Percentiles rank a stretch among this genome's conserved stretches.
Conservation (phyloP, 2,888 invertebrate genomes). For the Athalia cordata region DNA sequence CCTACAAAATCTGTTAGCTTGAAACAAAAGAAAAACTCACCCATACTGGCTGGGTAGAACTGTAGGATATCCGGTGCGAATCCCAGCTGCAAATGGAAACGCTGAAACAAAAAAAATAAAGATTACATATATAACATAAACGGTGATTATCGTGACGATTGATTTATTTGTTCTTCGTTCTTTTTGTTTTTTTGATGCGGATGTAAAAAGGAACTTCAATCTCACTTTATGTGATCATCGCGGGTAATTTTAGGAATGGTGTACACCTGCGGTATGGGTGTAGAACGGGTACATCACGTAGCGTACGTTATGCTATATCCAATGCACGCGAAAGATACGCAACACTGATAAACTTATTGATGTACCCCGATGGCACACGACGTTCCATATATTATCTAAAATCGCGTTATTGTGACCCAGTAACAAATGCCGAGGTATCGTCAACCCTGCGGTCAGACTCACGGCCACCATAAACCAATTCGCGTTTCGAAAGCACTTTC, state of each 20-base stretch:
- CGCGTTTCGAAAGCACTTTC: conserved; percentile 34
- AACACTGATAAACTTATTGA: conserved; percentile 32
- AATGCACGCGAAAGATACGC: conserved; percentile 49
- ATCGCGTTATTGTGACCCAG: conserved; percentile 49
- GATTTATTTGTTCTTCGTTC: too few species aligned
- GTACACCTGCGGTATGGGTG: not conserved
- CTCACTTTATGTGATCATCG: not conserved
- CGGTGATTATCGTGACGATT: not conserved
- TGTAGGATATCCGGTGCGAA: conserved; percentile 86
- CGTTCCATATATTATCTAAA: conserved; percentile 51
- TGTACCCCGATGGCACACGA: conserved; percentile 49
- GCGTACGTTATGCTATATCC: conserved; percentile 33
- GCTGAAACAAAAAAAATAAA: conserved; percentile 75
- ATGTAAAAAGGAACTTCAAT: conserved; percentile 6
- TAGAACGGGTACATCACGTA: conserved; percentile 42
- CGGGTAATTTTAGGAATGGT: conserved; percentile 19
- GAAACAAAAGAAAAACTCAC: conserved; percentile 78
- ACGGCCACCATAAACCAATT: conserved; percentile 36
- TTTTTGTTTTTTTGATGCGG: not conserved
- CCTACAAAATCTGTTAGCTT: conserved; percentile 2
- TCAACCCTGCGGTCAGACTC: not conserved
- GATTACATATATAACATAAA: not conserved
- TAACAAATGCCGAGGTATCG: conserved; percentile 49
- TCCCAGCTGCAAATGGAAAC: conserved; percentile 84
- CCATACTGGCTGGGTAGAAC: conserved; percentile 89